These are phyloP conservation scores for Dryoscopus gambensis DNA, from an alignment of 2,113 vertebrate species.

Conservation along the genomic window DNA sequence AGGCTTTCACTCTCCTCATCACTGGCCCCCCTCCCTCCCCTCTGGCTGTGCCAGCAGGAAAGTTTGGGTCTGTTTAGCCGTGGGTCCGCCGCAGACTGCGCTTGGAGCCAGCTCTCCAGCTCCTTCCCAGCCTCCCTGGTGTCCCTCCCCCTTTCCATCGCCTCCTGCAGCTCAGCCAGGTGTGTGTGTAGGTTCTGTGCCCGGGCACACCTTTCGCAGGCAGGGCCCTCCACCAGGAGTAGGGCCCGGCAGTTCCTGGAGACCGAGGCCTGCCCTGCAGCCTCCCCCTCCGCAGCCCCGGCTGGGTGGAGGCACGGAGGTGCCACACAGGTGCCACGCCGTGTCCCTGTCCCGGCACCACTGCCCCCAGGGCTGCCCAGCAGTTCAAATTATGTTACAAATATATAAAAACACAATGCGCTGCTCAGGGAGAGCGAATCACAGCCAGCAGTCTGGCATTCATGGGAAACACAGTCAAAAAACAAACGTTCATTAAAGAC, in stretches of 20 bases:
- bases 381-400: background rate
- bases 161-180: background rate
- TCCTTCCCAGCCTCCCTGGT: background rate
- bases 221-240: background rate
- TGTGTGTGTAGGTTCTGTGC: background rate
- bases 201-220: rapidly evolving
- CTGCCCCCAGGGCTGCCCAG: background rate
- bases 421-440: background rate
- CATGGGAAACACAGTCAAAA: background rate
- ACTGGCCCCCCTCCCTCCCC: too few relatives aligned
- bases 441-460: background rate
- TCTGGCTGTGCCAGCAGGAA: background rate
- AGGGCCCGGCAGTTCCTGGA: background rate
- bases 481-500: background rate
- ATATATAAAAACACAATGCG: background rate
- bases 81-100: rapidly evolving
- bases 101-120: background rate
- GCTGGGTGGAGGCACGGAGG: background rate
- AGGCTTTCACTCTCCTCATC: background rate
- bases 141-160: background rate
- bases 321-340: background rate
- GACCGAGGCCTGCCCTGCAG: rapidly evolving
- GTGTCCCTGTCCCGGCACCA: rapidly evolving
- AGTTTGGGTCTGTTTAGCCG: background rate
- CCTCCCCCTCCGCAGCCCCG: background rate